phyloP scores from a whole-genome alignment of 2,888 invertebrate genomes.

The Pseudoips prasinana region DNA sequence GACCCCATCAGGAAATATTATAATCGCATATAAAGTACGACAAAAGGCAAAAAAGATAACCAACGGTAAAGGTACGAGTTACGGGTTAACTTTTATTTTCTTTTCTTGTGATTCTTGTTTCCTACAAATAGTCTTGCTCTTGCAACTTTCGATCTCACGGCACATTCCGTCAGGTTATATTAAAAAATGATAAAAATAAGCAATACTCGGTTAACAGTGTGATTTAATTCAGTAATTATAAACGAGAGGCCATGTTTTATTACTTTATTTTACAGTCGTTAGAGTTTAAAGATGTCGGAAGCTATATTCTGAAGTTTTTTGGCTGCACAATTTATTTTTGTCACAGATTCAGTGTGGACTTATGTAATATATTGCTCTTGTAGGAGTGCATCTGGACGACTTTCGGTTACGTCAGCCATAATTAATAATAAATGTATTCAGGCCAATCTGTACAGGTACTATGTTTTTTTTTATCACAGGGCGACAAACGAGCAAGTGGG shows the following conservation, averaged over 20 bases:
- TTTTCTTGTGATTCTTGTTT: conserved; percentile 22
- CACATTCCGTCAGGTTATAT: conserved; percentile 24
- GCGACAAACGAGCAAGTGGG: too few species aligned
- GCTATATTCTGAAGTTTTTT: too few species aligned
- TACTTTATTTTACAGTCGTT: too few species aligned
- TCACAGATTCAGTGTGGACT: too few species aligned
- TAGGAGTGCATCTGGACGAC: too few species aligned
- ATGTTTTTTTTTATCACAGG: too few species aligned
- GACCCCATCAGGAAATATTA: conserved; percentile 23
- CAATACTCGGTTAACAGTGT: conserved; percentile 2
- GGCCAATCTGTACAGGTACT: too few species aligned
- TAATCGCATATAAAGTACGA: conserved; percentile 10
- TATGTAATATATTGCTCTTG: too few species aligned
- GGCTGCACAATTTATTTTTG: too few species aligned
- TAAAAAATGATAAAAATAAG: conserved; percentile 20
- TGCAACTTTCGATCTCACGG: conserved; percentile 47
- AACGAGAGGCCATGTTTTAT: not conserved
- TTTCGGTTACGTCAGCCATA: too few species aligned
- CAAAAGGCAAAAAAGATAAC: conserved; percentile 14
- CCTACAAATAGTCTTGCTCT: conserved; percentile 41
- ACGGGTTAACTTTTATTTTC: not conserved
- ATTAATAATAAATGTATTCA: too few species aligned
- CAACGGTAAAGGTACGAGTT: conserved; percentile 22
- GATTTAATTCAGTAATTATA: conserved; percentile 25
- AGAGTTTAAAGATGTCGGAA: too few species aligned